Evolutionary conservation across 1,140 invertebrate genomes (phyloP), one percentile per base, ranked within the genome.

Genomic region (Rhagoletis pomonella): DNA sequence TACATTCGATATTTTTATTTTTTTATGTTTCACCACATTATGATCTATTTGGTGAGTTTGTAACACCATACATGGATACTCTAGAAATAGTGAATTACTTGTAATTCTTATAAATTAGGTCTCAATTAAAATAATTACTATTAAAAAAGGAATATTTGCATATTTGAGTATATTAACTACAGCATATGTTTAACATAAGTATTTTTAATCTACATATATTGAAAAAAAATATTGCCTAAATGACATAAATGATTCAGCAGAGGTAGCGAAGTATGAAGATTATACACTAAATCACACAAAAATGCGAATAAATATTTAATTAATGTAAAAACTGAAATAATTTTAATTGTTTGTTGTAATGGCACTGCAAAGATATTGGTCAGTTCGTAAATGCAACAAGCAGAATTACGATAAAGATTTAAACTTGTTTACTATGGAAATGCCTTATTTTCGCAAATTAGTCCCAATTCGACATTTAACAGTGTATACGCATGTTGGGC

Each of bases 101-200:
- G n/a, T 81, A 81, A 81, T 58, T 81, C 73, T 81, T 29, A 29
- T 29, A 81, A 55, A 81, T 81, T 81, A 81, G 73, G 44, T 55
- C 73, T 81, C 73, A 81, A 73, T 73, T 44, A 69, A 69, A 77
- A 77, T 55, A 55, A 50, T 50, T 77, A 77, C 50, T 55, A 81
- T 55, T 55, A 55, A 81, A 81, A 81, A 6, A 55, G 73, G 29
- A 81, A 55, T 55, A 81, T 55, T 55, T 44, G 47, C 19, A 55
- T 81, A 55, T 55, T 55, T 55, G 44, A 19, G 47, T 55, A 55
- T 55, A 81, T 3, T 81, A 81, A 19, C 9, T 55, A 29, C 73
- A 55, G 17, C 44, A 81, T 81, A 81, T 81, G 73, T 81, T 81
- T 81, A 81, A 81, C 73, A 81, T 81, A 81, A 81, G 73, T 81